These are phyloP conservation scores for Protophormia terraenovae DNA, from an alignment of 2,888 invertebrate species.

Conservation along the genomic window DNA sequence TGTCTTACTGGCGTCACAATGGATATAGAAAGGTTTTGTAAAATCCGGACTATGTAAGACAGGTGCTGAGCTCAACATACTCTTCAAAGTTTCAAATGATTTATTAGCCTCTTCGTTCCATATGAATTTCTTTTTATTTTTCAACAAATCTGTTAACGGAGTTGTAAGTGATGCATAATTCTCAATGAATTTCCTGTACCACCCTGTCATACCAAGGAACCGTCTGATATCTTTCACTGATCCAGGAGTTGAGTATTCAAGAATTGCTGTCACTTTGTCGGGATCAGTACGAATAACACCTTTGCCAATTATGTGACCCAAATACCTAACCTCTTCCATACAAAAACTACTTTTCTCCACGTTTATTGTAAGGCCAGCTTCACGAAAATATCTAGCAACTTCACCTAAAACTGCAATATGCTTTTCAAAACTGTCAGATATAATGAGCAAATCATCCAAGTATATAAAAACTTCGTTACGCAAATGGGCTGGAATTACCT, in stretches of 20 bases:
- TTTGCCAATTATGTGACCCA: background rate
- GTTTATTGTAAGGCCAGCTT: background rate
- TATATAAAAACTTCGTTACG: background rate
- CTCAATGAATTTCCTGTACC: background rate
- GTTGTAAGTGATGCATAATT: too few relatives aligned
- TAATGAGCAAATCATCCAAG: background rate
- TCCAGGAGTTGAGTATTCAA: background rate
- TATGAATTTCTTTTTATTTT: too few relatives aligned
- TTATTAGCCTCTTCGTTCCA: too few relatives aligned
- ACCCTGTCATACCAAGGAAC: background rate
- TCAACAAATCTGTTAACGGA: too few relatives aligned
- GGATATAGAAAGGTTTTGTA: background rate
- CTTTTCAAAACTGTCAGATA: background rate
- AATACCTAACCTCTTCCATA: too few relatives aligned
- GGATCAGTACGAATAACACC: background rate
- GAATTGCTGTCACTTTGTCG: background rate
- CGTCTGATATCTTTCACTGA: background rate
- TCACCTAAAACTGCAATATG: background rate
- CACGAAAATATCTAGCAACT: background rate
- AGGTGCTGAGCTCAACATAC: too few relatives aligned
- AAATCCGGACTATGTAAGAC: too few relatives aligned
- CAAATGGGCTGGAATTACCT: background rate
- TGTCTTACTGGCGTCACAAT: background rate
- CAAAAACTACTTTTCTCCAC: too few relatives aligned
- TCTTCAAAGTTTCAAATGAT: too few relatives aligned